A percentile compares a stretch with the other conserved stretches of the same genome.
Conservation (phyloP, 2,797 vertebrate genomes). For the Chaunax sp. region DNA sequence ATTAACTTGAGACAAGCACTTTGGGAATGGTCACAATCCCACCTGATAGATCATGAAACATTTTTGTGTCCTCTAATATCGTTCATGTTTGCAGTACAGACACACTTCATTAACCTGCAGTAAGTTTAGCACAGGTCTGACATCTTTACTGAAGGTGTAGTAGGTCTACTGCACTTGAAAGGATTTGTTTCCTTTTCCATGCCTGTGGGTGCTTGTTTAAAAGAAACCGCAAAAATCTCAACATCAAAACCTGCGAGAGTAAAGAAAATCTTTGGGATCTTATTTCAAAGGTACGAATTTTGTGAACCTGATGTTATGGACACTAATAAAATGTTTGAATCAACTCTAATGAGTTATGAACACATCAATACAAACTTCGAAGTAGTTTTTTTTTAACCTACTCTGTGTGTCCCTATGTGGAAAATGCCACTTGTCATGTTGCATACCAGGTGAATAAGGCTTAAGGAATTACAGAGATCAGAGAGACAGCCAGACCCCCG, state of each 20-base stretch:
- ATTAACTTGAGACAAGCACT: background rate
- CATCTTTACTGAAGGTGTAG: slow-evolving; percentile 24
- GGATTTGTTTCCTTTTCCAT: background rate
- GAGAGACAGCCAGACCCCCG: slow-evolving; percentile 13
- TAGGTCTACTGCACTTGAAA: slow-evolving; percentile 25
- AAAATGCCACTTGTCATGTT: slow-evolving; percentile 4
- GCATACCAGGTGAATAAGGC: slow-evolving; percentile 19
- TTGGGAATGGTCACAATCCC: background rate
- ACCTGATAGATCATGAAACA: background rate
- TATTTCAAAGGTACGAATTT: slow-evolving; percentile 38
- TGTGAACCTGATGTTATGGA: background rate
- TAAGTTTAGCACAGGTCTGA: slow-evolving; percentile 14
- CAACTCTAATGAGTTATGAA: background rate
- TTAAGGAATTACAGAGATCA: slow-evolving; percentile 31
- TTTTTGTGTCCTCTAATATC: background rate
- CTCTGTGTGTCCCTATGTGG: slow-evolving; percentile 16
- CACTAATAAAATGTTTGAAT: background rate
- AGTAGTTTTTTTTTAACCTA: background rate
- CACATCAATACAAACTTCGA: background rate
- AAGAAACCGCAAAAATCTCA: slow-evolving; percentile 49
- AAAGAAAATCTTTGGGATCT: slow-evolving; percentile 14
- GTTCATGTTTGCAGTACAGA: slow-evolving; percentile 5
- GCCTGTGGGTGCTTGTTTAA: slow-evolving; percentile 42
- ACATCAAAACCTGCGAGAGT: slow-evolving; percentile 37
- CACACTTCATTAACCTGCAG: background rate